phyloP scores from a whole-genome alignment of 2,888 invertebrate genomes.

The Drosophila kambysellisi region DNA sequence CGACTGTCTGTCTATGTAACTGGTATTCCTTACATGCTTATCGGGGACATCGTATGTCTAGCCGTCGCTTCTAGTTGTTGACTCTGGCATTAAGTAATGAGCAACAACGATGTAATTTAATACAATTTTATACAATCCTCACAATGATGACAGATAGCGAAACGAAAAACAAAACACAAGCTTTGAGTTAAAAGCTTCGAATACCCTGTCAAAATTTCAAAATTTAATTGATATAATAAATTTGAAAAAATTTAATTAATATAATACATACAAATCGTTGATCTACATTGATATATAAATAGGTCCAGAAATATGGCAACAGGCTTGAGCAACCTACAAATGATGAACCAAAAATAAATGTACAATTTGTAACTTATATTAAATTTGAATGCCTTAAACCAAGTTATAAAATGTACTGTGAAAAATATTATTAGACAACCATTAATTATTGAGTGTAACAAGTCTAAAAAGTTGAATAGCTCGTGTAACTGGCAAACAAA shows the following conservation, averaged over 20 bases:
- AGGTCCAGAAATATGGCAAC: not conserved
- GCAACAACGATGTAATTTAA: conserved; percentile 79
- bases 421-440: not conserved
- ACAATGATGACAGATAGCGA: conserved; percentile 44
- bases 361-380: not conserved
- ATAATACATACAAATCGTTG: not conserved
- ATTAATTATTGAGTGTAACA: conserved; percentile 5
- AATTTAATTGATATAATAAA: no score
- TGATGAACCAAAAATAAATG: not conserved
- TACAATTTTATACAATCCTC: conserved; percentile 69
- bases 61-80: conserved; percentile 64
- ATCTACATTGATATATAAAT: not conserved
- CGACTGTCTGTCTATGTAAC: conserved; percentile 26
- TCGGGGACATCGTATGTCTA: conserved; percentile 14
- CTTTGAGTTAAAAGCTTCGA: conserved; percentile 1
- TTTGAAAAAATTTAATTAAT: no score
- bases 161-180: conserved; percentile 37
- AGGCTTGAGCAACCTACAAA: not conserved
- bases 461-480: not conserved
- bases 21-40: conserved; percentile 36
- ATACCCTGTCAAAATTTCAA: conserved; percentile 29
- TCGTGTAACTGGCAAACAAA: conserved; percentile 12
- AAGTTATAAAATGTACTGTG: not conserved
- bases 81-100: conserved; percentile 75
- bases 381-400: not conserved